These are phyloP conservation scores for Corythornis cristatus DNA, from an alignment of 2,113 vertebrate species.

Conservation along the genomic window DNA sequence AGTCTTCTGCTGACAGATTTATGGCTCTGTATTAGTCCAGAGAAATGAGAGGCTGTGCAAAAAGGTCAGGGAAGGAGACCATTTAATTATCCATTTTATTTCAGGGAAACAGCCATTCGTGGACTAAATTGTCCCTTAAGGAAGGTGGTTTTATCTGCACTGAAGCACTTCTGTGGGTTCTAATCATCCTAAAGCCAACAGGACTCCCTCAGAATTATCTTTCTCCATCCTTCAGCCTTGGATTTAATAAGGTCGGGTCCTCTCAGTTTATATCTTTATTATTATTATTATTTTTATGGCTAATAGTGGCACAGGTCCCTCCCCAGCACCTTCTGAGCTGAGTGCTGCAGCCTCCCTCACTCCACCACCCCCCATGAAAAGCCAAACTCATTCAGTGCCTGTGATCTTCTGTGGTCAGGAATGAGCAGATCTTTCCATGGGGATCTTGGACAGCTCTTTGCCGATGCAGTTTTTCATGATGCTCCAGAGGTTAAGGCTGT, in stretches of 20 bases:
- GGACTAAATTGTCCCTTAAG: background rate
- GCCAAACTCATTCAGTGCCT: too few species aligned
- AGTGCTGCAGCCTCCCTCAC: background rate
- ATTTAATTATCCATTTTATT: background rate
- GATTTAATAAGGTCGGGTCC: background rate
- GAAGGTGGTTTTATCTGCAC: background rate
- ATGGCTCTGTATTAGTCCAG: background rate
- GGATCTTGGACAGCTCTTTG: constrained; percentile 98
- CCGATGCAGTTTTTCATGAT: constrained; percentile 99
- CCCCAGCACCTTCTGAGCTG: background rate
- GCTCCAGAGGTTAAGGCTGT: constrained; percentile 99
- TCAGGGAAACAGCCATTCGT: background rate
- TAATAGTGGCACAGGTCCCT: background rate
- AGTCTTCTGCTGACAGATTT: background rate
- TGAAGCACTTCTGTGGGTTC: background rate
- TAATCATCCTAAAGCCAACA: background rate
- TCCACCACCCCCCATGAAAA: background rate
- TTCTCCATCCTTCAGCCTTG: background rate
- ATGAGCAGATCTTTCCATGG: constrained; percentile 75
- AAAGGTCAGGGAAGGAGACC: background rate
- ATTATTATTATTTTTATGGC: background rate
- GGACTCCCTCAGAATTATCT: background rate
- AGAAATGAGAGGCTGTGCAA: background rate
- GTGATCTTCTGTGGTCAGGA: too few species aligned
- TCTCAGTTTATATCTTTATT: background rate